Evolutionary conservation across 2,797 vertebrate genomes (phyloP).

Genomic region (Sylvilagus floridanus): DNA sequence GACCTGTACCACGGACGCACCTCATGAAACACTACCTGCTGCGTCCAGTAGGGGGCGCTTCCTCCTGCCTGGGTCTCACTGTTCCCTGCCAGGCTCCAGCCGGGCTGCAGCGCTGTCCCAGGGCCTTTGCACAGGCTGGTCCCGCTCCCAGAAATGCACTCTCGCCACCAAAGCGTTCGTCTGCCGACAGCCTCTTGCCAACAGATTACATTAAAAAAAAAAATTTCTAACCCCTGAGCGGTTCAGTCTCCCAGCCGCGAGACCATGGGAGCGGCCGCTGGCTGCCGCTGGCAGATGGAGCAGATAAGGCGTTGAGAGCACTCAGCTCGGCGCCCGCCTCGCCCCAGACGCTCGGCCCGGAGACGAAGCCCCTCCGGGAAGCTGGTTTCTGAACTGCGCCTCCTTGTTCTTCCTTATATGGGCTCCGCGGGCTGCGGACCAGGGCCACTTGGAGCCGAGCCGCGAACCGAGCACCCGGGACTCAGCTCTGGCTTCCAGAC

Average conservation of each 20-base stretch:
- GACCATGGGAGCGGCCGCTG: not conserved
- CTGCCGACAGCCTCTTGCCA: no score
- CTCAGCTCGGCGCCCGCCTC: not conserved
- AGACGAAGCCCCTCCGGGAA: not conserved
- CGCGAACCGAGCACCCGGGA: not conserved
- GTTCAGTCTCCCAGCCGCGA: not conserved
- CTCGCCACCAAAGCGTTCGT: not conserved
- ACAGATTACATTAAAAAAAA: not conserved
- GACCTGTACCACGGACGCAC: not conserved
- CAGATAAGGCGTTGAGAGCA: not conserved
- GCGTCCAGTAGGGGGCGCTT: not conserved
- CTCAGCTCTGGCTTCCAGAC: not conserved
- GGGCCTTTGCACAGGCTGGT: not conserved
- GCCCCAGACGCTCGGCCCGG: not conserved
- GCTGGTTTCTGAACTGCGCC: not conserved
- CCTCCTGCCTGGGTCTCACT: no score
- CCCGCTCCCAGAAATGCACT: not conserved
- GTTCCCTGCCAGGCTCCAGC: not conserved
- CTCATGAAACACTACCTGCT: not conserved
- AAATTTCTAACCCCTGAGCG: not conserved
- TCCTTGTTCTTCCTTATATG: slow-evolving; percentile 50
- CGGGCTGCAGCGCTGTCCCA: not conserved
- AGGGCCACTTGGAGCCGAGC: not conserved
- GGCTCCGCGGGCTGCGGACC: not conserved
- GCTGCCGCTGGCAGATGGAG: slow-evolving; percentile 6